phyloP scores from a whole-genome alignment of 2,113 vertebrate genomes.

The rabbit (Oryctolagus cuniculus) region mOryCun1.1 NC_091434.1:27134001-27134500 shows the following conservation, averaged over 20 bases:
- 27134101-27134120: neutral
- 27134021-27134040: neutral
- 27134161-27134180: neutral
- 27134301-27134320: fast-evolving
- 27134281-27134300: neutral
- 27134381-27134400: neutral
- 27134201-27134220: neutral
- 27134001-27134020: neutral
- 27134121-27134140: neutral
- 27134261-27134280: neutral
- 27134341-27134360: neutral
- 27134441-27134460: neutral
- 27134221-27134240: neutral
- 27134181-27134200: neutral
- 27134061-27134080: neutral
- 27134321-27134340: neutral
- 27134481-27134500: neutral
- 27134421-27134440: neutral
- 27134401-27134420: neutral
- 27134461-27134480: neutral
- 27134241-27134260: neutral
- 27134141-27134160: neutral
- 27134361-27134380: neutral
- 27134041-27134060: neutral
- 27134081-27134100: neutral